Percentiles rank a stretch among this genome's conserved stretches.
Evolutionary conservation across 2,797 vertebrate genomes (phyloP).

Genomic region (Falco cherrug): DNA sequence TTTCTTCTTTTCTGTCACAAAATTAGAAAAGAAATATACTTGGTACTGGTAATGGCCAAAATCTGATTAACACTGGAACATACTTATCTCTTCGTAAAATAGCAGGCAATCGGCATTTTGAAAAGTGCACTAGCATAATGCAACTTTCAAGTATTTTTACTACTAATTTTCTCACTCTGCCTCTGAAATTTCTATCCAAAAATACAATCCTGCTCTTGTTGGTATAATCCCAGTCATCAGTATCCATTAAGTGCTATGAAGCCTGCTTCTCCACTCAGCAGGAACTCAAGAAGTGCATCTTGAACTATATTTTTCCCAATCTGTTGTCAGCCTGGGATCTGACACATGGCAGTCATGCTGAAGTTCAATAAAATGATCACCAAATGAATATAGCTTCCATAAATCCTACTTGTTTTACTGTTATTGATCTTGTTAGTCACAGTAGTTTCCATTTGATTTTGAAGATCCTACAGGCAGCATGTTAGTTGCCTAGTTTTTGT

Average conservation of each 20-base stretch:
- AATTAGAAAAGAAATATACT: conserved; percentile 11
- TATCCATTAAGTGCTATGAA: not conserved
- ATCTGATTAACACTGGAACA: conserved; percentile 34
- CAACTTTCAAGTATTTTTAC: conserved; percentile 11
- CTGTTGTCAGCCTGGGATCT: not conserved
- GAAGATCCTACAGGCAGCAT: not conserved
- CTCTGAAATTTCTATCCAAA: conserved; percentile 11
- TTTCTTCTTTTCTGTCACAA: conserved; percentile 27
- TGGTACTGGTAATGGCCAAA: not conserved
- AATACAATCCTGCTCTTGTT: not conserved
- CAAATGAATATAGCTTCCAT: not conserved
- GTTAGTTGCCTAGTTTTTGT: not conserved
- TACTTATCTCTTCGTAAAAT: not conserved
- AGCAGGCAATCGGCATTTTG: not conserved
- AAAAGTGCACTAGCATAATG: not conserved
- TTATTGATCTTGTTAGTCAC: not conserved
- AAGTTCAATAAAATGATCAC: not conserved
- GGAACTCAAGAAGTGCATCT: not conserved
- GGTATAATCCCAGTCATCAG: not conserved
- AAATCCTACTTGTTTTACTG: not conserved
- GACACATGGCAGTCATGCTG: not conserved
- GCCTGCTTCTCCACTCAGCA: not conserved
- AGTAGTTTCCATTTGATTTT: not conserved
- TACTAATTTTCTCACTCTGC: conserved; percentile 4
- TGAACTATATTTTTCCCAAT: not conserved